phyloP scores from a whole-genome alignment of 2,888 invertebrate genomes.

The Arrhopalites spinosus region DNA sequence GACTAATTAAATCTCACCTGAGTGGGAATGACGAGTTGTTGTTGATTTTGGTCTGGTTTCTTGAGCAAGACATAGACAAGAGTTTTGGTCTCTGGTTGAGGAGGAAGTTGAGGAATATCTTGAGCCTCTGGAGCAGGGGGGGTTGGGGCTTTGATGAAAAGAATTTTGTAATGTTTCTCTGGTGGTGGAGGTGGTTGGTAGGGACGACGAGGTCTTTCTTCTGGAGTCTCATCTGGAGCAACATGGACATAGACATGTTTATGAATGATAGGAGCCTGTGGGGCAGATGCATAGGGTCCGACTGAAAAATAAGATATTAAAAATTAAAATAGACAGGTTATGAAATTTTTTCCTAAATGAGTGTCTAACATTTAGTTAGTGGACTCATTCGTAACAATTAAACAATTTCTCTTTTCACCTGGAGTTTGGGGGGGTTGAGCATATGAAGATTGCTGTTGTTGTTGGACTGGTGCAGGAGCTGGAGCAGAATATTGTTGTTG shows the following conservation, averaged over 20 bases:
- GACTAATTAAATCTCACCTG: constrained; percentile 62
- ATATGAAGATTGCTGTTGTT: constrained; percentile 55
- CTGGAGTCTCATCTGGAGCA: constrained; percentile 70
- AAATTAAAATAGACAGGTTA: too few species aligned
- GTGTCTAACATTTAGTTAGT: too few species aligned
- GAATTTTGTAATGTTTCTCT: constrained; percentile 76
- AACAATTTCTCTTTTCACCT: constrained; percentile 17
- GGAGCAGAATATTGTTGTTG: constrained; percentile 34
- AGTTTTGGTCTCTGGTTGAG: constrained; percentile 53
- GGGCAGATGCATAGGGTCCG: constrained; percentile 36
- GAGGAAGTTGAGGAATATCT: constrained; percentile 53
- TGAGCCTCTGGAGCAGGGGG: constrained; percentile 47
- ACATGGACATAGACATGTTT: constrained; percentile 90
- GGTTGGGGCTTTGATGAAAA: constrained; percentile 74
- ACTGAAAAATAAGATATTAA: too few species aligned
- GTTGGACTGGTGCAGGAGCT: constrained; percentile 32
- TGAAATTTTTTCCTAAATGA: too few species aligned
- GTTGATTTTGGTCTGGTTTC: constrained; percentile 79
- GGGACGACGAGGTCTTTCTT: constrained; percentile 72
- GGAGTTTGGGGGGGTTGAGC: constrained; percentile 60
- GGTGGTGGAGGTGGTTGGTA: constrained; percentile 88
- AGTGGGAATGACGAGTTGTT: constrained; percentile 78
- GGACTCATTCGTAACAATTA: too few species aligned
- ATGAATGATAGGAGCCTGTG: constrained; percentile 69
- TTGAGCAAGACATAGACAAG: constrained; percentile 77